Evolutionary conservation across 2,797 vertebrate species (phyloP).

Genomic region (Erithacus rubecula): DNA sequence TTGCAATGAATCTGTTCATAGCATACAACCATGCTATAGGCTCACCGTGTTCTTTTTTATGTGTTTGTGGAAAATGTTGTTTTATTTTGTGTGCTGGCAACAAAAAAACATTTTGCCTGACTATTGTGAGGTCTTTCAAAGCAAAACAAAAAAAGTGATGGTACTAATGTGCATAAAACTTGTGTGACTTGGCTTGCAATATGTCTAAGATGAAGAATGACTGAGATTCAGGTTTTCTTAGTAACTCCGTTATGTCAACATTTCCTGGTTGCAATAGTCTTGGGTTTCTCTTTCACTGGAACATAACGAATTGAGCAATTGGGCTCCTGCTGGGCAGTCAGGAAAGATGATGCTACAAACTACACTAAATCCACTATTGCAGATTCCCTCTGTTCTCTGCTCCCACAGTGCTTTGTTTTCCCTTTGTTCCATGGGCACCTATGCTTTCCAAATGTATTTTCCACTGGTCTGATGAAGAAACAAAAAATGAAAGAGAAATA

Average conservation of each 20-base stretch:
- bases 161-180: not conserved
- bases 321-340: not conserved
- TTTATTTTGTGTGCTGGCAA: not conserved
- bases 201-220: not conserved
- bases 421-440: not conserved
- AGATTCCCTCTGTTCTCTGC: not conserved
- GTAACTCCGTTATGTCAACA: not conserved
- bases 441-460: not conserved
- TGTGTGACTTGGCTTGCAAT: not conserved
- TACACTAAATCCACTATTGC: not conserved
- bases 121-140: not conserved
- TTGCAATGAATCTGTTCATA: not conserved
- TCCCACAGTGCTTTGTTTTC: not conserved
- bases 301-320: not conserved
- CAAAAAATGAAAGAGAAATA: not conserved
- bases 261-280: conserved; percentile 15
- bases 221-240: not conserved
- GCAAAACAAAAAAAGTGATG: not conserved
- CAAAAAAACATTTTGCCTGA: not conserved
- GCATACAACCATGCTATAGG: too few species aligned
- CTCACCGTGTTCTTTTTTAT: not conserved
- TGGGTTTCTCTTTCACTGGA: not conserved
- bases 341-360: not conserved
- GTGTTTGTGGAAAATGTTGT: not conserved
- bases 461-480: not conserved